Conservation (phyloP, 2,888 invertebrate genomes). For the Sceliomorpha sp. region DNA sequence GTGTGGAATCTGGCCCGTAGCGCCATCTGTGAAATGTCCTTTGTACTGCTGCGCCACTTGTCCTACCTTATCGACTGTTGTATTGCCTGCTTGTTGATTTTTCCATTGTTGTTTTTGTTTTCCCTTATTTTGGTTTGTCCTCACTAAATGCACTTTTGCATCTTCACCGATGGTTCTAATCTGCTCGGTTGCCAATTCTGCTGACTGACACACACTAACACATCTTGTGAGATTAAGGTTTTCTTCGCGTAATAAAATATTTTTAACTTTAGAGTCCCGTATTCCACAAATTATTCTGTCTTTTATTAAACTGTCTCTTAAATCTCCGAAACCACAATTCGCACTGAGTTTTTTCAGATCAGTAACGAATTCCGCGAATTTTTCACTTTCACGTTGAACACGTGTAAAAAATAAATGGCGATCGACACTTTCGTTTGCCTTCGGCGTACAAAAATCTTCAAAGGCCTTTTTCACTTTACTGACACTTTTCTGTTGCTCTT, state of each 20-base stretch:
- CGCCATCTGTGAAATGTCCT: background rate
- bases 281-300: conserved; percentile 59
- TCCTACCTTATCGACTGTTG: too few relatives aligned
- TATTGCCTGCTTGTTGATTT: background rate
- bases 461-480: conserved; percentile 51
- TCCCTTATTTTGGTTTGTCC: too few relatives aligned
- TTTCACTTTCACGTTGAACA: conserved; percentile 41
- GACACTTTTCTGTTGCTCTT: conserved; percentile 46
- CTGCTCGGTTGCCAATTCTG: conserved; percentile 55
- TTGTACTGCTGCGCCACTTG: too few relatives aligned
- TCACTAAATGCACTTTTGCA: conserved; percentile 10
- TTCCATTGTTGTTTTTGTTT: too few relatives aligned
- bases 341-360: conserved; percentile 56
- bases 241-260: conserved; percentile 55
- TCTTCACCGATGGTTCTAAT: conserved; percentile 23
- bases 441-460: conserved; percentile 38
- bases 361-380: conserved; percentile 55
- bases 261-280: conserved; percentile 45
- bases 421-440: conserved; percentile 47
- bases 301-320: conserved; percentile 58
- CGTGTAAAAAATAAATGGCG: conserved; percentile 56
- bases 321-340: conserved; percentile 57
- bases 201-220: conserved; percentile 50
- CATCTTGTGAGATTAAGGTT: conserved; percentile 46
- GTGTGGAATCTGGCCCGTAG: background rate